Percentiles rank a stretch among this genome's conserved stretches.
Evolutionary conservation across 1,140 invertebrate species (phyloP).

Genomic region (Parapsyche elsis): DNA sequence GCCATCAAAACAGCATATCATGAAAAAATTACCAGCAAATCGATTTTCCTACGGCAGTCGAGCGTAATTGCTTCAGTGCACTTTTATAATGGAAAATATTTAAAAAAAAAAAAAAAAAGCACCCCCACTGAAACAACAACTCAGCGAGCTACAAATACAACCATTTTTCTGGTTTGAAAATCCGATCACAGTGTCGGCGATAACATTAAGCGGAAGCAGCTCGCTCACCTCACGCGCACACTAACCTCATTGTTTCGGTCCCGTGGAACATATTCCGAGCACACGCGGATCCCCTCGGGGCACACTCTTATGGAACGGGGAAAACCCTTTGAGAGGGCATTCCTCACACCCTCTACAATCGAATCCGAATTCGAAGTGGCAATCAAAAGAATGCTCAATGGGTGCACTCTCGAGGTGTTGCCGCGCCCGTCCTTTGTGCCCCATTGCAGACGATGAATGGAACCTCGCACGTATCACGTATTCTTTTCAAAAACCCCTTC

Average conservation of each 20-base stretch:
- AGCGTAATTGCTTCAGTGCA: no score
- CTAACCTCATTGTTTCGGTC: background rate
- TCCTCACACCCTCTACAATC: conserved; percentile 24
- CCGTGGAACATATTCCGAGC: background rate
- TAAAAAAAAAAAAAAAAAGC: no score
- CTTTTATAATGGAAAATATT: no score
- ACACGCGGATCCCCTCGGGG: background rate
- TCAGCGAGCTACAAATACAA: no score
- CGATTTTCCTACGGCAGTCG: no score
- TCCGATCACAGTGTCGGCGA: background rate
- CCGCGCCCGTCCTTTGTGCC: conserved; percentile 8
- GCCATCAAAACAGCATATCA: background rate
- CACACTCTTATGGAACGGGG: background rate
- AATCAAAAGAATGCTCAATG: conserved; percentile 54
- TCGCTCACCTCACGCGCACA: background rate
- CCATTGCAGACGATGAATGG: background rate
- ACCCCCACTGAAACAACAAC: no score
- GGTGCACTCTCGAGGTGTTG: conserved; percentile 25
- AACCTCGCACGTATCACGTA: conserved; percentile 4
- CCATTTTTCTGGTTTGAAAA: background rate
- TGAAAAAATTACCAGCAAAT: background rate
- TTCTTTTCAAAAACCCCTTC: conserved; percentile 1
- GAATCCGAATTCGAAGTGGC: conserved; percentile 43
- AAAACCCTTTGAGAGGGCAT: background rate
- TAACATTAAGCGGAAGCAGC: background rate